Percentiles rank a stretch among this genome's conserved stretches.
These are phyloP conservation scores for Campylorhamphus procurvoides DNA, from an alignment of 2,113 vertebrate species.

Conservation along the genomic window DNA sequence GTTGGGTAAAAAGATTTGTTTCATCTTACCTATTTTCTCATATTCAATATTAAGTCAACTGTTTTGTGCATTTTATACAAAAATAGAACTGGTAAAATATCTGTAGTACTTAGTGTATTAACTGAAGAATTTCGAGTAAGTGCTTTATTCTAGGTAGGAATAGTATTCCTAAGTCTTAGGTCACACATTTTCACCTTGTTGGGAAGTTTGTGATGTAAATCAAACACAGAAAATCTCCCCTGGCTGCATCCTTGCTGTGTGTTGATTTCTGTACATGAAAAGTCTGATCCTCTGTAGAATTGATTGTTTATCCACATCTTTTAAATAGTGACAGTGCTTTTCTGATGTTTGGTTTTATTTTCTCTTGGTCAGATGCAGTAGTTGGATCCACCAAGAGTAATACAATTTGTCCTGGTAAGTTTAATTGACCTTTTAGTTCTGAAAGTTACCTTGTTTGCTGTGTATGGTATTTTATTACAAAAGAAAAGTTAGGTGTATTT, in stretches of 20 bases:
- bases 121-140: background rate
- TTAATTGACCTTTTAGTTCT: background rate
- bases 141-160: background rate
- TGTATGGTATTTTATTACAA: background rate
- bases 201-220: background rate
- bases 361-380: slow-evolving; percentile 80
- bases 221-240: background rate
- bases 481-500: background rate
- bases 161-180: background rate
- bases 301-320: background rate
- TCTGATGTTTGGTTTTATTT: background rate
- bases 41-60: background rate
- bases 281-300: background rate
- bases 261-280: background rate
- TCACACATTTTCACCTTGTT: background rate
- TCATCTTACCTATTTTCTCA: background rate
- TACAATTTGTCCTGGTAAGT: slow-evolving; percentile 92
- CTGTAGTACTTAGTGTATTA: background rate
- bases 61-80: background rate
- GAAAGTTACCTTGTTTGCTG: background rate
- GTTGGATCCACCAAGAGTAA: slow-evolving; percentile 87
- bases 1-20: background rate
- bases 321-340: background rate
- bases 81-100: background rate
- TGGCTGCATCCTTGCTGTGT: background rate